A percentile compares a stretch with the other conserved stretches of the same genome.
These are phyloP conservation scores for Drosophila kambysellisi DNA, from an alignment of 2,888 invertebrate genomes.

Conservation along the genomic window DNA sequence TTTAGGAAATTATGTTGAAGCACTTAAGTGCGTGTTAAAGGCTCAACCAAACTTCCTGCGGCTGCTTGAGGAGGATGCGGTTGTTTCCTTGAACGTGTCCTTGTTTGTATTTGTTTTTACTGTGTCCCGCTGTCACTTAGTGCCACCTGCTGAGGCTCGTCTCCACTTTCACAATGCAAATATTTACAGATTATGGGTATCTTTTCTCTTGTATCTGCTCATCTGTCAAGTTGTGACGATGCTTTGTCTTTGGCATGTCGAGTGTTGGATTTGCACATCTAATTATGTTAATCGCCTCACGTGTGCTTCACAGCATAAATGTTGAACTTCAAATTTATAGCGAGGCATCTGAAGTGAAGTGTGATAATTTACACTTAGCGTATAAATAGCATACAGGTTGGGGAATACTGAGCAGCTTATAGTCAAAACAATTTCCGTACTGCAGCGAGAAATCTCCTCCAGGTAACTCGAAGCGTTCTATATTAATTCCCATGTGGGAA, in stretches of 20 bases:
- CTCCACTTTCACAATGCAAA: conserved; percentile 42
- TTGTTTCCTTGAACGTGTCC: conserved; percentile 14
- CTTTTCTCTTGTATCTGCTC: conserved; percentile 5
- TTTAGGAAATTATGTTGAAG: conserved; percentile 54
- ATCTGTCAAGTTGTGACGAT: conserved; percentile 33
- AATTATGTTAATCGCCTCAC: conserved; percentile 55
- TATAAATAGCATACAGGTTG: neutral
- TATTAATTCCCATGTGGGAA: neutral
- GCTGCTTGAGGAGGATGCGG: conserved; percentile 13
- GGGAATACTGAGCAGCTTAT: neutral
- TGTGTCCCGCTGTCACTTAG: conserved; percentile 16
- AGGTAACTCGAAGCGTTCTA: neutral
- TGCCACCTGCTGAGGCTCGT: conserved; percentile 10
- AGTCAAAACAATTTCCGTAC: neutral
- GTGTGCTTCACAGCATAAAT: conserved; percentile 29
- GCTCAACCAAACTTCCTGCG: conserved; percentile 26
- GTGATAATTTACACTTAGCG: conserved; percentile 17
- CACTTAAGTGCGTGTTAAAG: conserved; percentile 55
- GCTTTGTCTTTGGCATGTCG: conserved; percentile 34
- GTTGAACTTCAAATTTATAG: conserved; percentile 22
- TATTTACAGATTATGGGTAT: conserved; percentile 57
- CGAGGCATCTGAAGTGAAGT: conserved; percentile 18
- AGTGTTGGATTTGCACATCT: conserved; percentile 44
- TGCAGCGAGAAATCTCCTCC: neutral
- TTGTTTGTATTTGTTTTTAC: conserved; percentile 34